Evolutionary conservation across 53 echinoderm and acorn worm genomes (phyloP), one percentile per base, ranked within the genome.

Genomic region (Astropecten irregularis): DNA sequence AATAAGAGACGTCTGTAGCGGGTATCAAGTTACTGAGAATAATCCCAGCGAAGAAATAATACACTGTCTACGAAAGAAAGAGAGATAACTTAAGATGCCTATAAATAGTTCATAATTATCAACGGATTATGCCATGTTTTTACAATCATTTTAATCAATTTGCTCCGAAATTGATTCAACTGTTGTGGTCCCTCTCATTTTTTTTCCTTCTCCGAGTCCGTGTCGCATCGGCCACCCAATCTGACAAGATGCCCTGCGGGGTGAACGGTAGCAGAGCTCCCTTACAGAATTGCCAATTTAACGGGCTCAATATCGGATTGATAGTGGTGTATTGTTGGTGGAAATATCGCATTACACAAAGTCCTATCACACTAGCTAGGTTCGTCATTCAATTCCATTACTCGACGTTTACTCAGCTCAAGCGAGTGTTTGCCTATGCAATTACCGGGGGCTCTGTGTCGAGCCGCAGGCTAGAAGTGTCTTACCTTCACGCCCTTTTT

Each of bases 391-490:
- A 53, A 38, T 22, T 39, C 9, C 40, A 29, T 34, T 10, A 60
- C 4, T 37, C 1, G 22, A 21, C 30, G 79, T 79, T 79, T 44
- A 79, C 38, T 79, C 79, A 79, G 79, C 79, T 62, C 47, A 3
- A 46, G 47, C 61, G 47, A n/a, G 46, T 79, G 79, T 79, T 79
- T 79, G 79, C 79, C 39, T 48, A 47, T 47, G 60, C 48, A 60
- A 79, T 79, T 61, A 79, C 44, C 27, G 62, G 32, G n/a, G 33
- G 29, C 0, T 10, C 61, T 18, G 14, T 79, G 27, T 14, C 59
- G 22, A 44, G 60, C 79, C 79, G 27, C 20, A n/a, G 79, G 62
- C 47, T n/a, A n/a, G n/a, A n/a, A n/a, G n/a, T n/a, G n/a, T n/a
- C n/a, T n/a, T n/a, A n/a, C n/a, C n/a, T n/a, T n/a, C n/a, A n/a